phyloP scores from a whole-genome alignment of 2,888 invertebrate genomes.

The Melieria picta region DNA sequence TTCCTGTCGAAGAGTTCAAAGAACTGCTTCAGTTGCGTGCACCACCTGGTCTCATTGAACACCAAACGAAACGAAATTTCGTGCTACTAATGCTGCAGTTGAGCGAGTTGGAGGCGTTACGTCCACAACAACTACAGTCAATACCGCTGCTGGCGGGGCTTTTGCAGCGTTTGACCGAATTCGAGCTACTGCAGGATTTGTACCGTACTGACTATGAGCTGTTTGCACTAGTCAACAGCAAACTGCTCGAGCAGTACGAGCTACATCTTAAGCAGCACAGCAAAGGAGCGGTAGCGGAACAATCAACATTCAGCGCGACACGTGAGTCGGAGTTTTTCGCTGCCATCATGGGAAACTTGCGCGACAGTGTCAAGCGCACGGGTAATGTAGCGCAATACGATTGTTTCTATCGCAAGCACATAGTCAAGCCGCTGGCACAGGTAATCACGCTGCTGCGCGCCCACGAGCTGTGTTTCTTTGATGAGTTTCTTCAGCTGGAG shows the following conservation, averaged over 20 bases:
- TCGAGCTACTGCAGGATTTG: slow-evolving; percentile 57
- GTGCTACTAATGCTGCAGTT: slow-evolving; percentile 44
- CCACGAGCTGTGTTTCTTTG: slow-evolving; percentile 50
- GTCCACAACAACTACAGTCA: background rate
- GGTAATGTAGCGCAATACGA: slow-evolving; percentile 44
- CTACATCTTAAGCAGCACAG: slow-evolving; percentile 42
- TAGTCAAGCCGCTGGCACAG: slow-evolving; percentile 50
- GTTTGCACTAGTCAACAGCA: slow-evolving; percentile 46
- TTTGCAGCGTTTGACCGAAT: slow-evolving; percentile 48
- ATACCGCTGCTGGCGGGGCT: slow-evolving; percentile 44
- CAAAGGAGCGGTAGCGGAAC: background rate
- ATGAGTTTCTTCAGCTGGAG: slow-evolving; percentile 56
- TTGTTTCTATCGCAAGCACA: slow-evolving; percentile 41
- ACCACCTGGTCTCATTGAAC: slow-evolving; percentile 54
- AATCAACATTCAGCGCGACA: slow-evolving; percentile 22
- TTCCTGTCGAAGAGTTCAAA: slow-evolving; percentile 43
- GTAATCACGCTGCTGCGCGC: slow-evolving; percentile 48
- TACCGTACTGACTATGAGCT: slow-evolving; percentile 50
- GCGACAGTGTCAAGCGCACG: slow-evolving; percentile 51
- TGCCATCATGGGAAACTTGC: slow-evolving; percentile 47
- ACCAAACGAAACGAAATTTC: slow-evolving; percentile 48
- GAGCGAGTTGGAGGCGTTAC: background rate
- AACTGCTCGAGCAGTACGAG: slow-evolving; percentile 53
- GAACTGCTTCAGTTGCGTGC: slow-evolving; percentile 53
- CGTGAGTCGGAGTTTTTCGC: slow-evolving; percentile 52